phyloP scores from a whole-genome alignment of 2,113 vertebrate genomes.

The Electrona antarctica region DNA sequence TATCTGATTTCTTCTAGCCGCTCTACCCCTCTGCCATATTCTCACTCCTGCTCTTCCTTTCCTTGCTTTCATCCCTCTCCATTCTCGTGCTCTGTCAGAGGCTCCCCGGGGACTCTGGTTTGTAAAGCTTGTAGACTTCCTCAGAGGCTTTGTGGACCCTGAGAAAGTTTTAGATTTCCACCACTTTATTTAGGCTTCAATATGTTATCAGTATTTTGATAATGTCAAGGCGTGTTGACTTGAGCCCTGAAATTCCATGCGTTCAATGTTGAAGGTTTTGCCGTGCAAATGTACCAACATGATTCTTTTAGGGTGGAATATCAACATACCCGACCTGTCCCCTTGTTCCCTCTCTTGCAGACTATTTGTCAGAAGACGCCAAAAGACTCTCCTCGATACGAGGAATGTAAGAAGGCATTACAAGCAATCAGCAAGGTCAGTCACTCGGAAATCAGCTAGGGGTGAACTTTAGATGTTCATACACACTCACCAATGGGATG shows the following conservation, averaged over 20 bases:
- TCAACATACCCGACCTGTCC: not conserved
- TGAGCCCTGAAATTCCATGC: not conserved
- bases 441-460: not conserved
- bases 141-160: slow-evolving; percentile 61
- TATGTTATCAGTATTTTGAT: slow-evolving; percentile 30
- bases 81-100: slow-evolving; percentile 21
- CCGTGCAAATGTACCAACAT: not conserved
- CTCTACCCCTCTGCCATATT: slow-evolving; percentile 18
- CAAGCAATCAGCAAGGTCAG: slow-evolving; percentile 95
- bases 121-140: slow-evolving; percentile 47
- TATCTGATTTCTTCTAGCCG: not conserved
- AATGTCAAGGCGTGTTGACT: not conserved
- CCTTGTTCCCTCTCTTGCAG: slow-evolving; percentile 71
- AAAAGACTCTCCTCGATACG: slow-evolving; percentile 85
- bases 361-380: slow-evolving; percentile 97
- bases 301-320: not conserved
- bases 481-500: not conserved
- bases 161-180: slow-evolving; percentile 72
- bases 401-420: slow-evolving; percentile 87
- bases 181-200: slow-evolving; percentile 22
- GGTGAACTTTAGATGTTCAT: not conserved
- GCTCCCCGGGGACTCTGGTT: slow-evolving; percentile 48
- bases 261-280: not conserved
- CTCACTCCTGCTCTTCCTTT: slow-evolving; percentile 20
- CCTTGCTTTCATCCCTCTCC: slow-evolving; percentile 29